Percentiles rank a stretch among this genome's conserved stretches.
phyloP scores from a whole-genome alignment of 2,888 invertebrate species.

The Seladonia tumulorum region DNA sequence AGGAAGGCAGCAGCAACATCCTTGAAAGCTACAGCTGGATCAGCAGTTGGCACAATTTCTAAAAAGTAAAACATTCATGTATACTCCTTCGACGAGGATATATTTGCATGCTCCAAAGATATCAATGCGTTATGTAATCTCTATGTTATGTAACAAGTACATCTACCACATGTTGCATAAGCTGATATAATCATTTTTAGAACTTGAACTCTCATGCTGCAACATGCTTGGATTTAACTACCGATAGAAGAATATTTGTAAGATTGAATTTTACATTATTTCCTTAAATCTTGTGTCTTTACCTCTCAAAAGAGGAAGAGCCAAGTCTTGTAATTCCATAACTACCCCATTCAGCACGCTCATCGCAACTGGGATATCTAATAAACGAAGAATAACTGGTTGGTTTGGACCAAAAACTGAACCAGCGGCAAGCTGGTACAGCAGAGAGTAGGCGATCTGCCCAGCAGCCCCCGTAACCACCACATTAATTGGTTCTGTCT shows the following conservation, averaged over 20 bases:
- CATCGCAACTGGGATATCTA: constrained; percentile 98
- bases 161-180: background rate
- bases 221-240: background rate
- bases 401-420: constrained; percentile 97
- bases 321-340: constrained; percentile 98
- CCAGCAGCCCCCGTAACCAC: constrained; percentile 99
- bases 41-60: constrained; percentile 94
- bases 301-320: constrained; percentile 94
- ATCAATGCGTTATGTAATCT: constrained; percentile 19
- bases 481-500: constrained; percentile 95
- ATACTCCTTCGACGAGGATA: background rate
- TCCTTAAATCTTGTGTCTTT: constrained; percentile 27
- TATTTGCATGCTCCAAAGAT: background rate
- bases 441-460: constrained; percentile 98
- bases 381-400: constrained; percentile 93
- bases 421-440: constrained; percentile 97
- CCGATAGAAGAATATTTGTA: background rate
- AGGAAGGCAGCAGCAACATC: constrained; percentile 98
- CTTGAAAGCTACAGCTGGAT: constrained; percentile 96
- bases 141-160: constrained; percentile 33
- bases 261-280: background rate
- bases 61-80: constrained; percentile 13
- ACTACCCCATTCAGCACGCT: constrained; percentile 98
- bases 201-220: background rate
- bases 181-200: background rate